Base-by-base conservation (phyloP, 2,113 vertebrate genomes). In the Empidonax traillii region DNA sequence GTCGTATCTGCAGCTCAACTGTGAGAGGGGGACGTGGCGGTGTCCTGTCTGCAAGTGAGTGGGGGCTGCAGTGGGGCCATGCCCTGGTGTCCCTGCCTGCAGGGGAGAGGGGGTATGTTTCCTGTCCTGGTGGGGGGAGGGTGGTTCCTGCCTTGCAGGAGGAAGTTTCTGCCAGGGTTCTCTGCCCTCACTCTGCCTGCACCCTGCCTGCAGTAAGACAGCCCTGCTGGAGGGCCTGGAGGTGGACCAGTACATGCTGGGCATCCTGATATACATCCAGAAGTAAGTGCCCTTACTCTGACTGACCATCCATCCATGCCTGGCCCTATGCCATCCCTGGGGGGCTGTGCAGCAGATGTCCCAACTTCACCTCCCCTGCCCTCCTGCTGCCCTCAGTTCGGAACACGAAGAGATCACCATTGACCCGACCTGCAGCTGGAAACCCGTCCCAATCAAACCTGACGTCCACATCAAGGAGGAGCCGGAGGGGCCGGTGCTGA, bases 341-440 rank as follows among this genome's bases (percentile, higher is more conserved):
- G 23, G 14, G 61, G 10, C 37, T 14, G 6, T 30, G 63, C 49
- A 20, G 35, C 39, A 9, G 8, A 3, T 16, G 8, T 27, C 10
- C 6, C n/a, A 35, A 0, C 33, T 12, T 16, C n/a, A 56, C 19
- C 13, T 7, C 30, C 2, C 5, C 7, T 4, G 3, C 62, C 16
- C 8, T 72, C 59, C 28, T 33, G 21, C 67, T 47, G 0, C 12
- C 72, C 20, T 6, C 95, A 99, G 99, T 87, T 99, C 99, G 0
- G 99, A 99, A 92, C 99, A 99, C 0, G 99, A 99, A 96, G 99
- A 99, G 98, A 99, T 99, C 97, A 99, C 99, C 96, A 99, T 99
- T 0, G 99, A 99, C 97, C 99, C 99, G 0, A 98, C 98, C 12
- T 99, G 99, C 89, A 99, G 99, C 93, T 99, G 99, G 99, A 99